Percentiles rank a stretch among this genome's conserved stretches.
These are phyloP conservation scores for Corythornis vintsioides DNA, from an alignment of 2,113 vertebrate genomes.

Conservation along the genomic window DNA sequence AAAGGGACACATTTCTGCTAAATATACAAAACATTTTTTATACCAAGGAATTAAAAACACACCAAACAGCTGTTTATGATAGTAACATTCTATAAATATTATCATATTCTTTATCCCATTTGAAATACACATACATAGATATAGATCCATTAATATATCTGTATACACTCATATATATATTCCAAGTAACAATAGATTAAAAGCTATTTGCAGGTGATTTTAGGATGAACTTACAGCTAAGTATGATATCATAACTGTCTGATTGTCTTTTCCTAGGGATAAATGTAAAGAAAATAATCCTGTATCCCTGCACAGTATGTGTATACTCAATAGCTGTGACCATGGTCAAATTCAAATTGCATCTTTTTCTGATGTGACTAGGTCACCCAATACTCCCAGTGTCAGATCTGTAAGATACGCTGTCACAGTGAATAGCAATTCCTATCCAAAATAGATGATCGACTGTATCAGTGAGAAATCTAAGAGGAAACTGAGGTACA, in stretches of 20 bases:
- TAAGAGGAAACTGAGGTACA: not conserved
- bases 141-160: not conserved
- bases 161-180: not conserved
- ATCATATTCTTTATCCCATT: not conserved
- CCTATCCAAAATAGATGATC: not conserved
- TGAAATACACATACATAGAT: not conserved
- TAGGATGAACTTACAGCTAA: not conserved
- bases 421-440: not conserved
- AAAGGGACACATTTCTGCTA: not conserved
- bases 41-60: not conserved
- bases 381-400: not conserved
- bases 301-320: not conserved
- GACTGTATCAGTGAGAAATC: not conserved
- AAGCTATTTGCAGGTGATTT: not conserved
- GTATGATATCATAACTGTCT: not conserved
- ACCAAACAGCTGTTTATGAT: not conserved
- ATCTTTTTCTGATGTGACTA: not conserved
- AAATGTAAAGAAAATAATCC: not conserved
- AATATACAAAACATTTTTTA: not conserved
- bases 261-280: not conserved
- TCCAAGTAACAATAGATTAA: not conserved
- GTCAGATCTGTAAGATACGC: not conserved
- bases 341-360: not conserved
- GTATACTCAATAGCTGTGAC: not conserved
- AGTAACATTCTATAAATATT: not conserved